A percentile compares a stretch with the other conserved stretches of the same genome.
These are phyloP conservation scores for Hydropotes inermis DNA, from an alignment of 2,113 vertebrate genomes.

Conservation along the genomic window DNA sequence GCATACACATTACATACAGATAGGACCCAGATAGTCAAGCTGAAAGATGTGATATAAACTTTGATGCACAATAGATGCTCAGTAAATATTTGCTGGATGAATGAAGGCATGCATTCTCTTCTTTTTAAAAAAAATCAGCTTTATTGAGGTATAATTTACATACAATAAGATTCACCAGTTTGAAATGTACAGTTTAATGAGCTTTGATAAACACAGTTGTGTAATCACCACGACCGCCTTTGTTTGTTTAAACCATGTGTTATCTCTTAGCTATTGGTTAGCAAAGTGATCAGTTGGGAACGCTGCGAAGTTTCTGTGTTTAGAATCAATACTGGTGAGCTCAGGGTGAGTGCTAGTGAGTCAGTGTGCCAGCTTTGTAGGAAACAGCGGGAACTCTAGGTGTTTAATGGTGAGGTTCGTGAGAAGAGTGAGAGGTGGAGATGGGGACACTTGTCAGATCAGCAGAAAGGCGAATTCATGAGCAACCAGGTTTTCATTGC, in stretches of 20 bases:
- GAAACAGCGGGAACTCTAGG: background rate
- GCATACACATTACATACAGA: background rate
- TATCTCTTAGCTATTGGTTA: constrained; percentile 36
- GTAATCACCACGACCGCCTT: background rate
- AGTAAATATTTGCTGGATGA: constrained; percentile 28
- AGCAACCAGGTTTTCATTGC: constrained; percentile 33
- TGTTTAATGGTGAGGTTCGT: constrained; percentile 8
- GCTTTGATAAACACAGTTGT: constrained; percentile 10
- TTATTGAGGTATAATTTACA: constrained; percentile 13
- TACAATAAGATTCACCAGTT: background rate
- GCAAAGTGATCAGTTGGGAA: background rate
- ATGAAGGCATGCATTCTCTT: background rate
- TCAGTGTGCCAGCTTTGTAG: background rate
- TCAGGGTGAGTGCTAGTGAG: background rate
- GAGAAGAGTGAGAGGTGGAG: background rate
- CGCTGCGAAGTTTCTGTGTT: background rate
- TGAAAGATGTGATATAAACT: constrained; percentile 39
- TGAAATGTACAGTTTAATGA: constrained; percentile 31
- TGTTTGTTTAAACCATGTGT: background rate
- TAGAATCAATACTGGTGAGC: constrained; percentile 8
- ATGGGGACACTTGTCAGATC: background rate
- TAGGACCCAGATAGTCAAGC: background rate
- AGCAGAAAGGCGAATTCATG: background rate
- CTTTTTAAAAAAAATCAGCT: background rate
- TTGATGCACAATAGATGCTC: background rate